Evolutionary conservation across 2,113 vertebrate species (phyloP), one percentile per base, ranked within the genome.

Genomic region (Tragelaphus scriptus): DNA sequence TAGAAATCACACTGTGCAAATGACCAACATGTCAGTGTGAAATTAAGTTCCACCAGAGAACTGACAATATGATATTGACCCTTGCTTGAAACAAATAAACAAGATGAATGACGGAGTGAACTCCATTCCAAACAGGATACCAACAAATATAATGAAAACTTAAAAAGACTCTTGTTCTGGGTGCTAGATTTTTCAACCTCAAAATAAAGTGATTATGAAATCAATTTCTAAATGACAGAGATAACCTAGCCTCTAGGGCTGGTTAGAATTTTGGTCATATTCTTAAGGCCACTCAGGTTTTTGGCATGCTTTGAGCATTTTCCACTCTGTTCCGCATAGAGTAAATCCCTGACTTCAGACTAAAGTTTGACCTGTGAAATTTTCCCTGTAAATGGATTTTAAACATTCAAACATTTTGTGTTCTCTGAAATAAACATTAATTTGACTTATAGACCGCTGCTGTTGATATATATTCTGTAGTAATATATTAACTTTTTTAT

Each of bases 11-110:
- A 55, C 11, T 55, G 9, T 94, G 93, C 77, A 40, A 82, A 40
- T 86, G 49, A 59, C 21, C 19, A 82, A 90, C 63, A 44, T 7
- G 6, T 96, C 88, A 90, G 28, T 40, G 71, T 89, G 32, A 61
- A 91, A 88, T 40, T 58, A 63, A 97, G n/a, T 93, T 94, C 77
- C 7, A 30, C 36, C 51, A 79, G 68, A 93, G 91, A 95, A 94
- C 55, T 87, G 59, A 85, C 0, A 12, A 77, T 44, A 44, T 81
- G 49, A 80, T 14, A 71, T 47, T 88, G 77, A 88, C 81, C 53
- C 23, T 80, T 79, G 32, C 30, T 68, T 88, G 75, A 97, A 96
- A 96, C 32, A 97, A 94, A 75, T 68, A 79, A 96, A 91, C 30
- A 58, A 85, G 81, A 59, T 79, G 53, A n/a, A 58, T 30, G n/a